phyloP scores from a whole-genome alignment of 2,113 vertebrate genomes.

The Brachirus orientalis region DNA sequence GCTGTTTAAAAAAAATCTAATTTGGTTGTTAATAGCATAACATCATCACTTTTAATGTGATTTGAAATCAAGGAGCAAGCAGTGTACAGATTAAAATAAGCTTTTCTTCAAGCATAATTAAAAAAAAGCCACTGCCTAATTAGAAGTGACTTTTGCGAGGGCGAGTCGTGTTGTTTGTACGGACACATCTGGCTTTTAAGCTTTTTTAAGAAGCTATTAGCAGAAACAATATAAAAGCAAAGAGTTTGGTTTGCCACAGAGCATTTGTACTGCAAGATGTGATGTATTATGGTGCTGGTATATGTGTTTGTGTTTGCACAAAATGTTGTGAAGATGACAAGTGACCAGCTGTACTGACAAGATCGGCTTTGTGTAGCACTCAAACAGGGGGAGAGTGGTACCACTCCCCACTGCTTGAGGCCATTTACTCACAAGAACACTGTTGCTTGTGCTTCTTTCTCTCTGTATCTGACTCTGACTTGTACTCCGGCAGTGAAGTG shows the following conservation, averaged over 20 bases:
- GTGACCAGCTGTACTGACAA: conserved; percentile 56
- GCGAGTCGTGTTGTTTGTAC: conserved; percentile 12
- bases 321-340: conserved; percentile 63
- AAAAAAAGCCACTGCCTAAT: conserved; percentile 11
- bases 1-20: too few species aligned
- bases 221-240: neutral
- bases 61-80: too few species aligned
- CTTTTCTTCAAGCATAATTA: too few species aligned
- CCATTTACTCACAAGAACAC: conserved; percentile 60
- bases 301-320: conserved; percentile 36
- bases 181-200: conserved; percentile 22
- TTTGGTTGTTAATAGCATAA: too few species aligned
- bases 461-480: conserved; percentile 53
- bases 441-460: conserved; percentile 48
- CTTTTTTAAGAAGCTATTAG: conserved; percentile 30
- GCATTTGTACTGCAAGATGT: neutral
- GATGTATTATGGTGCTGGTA: conserved; percentile 26
- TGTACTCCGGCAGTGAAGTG: conserved; percentile 47
- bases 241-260: neutral
- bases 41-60: too few species aligned
- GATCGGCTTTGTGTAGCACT: conserved; percentile 63
- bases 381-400: conserved; percentile 58
- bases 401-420: conserved; percentile 71
- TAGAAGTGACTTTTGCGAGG: conserved; percentile 26
- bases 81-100: too few species aligned